Base-by-base conservation (phyloP, 2,797 vertebrate species). In the Sebastolobus alascanus region DNA sequence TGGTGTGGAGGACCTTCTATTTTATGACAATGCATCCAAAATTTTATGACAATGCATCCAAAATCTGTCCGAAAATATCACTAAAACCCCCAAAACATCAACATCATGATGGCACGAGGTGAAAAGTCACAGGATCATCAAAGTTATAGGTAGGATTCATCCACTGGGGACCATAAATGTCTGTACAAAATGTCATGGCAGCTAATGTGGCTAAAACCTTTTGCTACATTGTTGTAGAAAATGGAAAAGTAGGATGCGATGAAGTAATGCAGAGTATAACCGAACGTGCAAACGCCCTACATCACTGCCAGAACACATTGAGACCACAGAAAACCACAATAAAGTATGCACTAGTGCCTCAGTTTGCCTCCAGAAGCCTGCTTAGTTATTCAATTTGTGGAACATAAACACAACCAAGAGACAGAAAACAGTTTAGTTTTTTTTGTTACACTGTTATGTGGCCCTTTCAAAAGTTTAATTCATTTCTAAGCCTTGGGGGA, bases 341-440 rank as follows among this genome's bases (percentile, higher is more conserved):
- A 9, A 37, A 37, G 35, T 37, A 37, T 37, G 35, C 35, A 56
- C 54, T 27, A 27, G 22, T 56, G 54, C 6, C 20, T 63, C 60
- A 8, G 33, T 63, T 63, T 37, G 33, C 9, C 58, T 60, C 43
- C 55, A 38, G 31, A 73, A 71, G 22, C 33, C 46, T 56, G 75
- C 46, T 80, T 60, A 61, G 66, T 70, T 69, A 77, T 84, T 85
- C 35, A 56, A 65, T 68, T 65, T 77, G 35, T 63, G 29, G 75
- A 75, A 64, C 52, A 56, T n/a, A 80, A 68, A 77, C 25, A 73
- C 20, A 80, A 52, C 40, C 10, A 35, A 33, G 14, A 61, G 8
- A 67, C n/a, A 67, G 22, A 81, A 64, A 82, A 54, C 16, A 31
- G 65, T 52, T 82, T 1, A 20, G 33, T 1, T 27, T 5, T 64